Base-by-base conservation (phyloP, 2,113 vertebrate species). In the Etia nguti region DNA sequence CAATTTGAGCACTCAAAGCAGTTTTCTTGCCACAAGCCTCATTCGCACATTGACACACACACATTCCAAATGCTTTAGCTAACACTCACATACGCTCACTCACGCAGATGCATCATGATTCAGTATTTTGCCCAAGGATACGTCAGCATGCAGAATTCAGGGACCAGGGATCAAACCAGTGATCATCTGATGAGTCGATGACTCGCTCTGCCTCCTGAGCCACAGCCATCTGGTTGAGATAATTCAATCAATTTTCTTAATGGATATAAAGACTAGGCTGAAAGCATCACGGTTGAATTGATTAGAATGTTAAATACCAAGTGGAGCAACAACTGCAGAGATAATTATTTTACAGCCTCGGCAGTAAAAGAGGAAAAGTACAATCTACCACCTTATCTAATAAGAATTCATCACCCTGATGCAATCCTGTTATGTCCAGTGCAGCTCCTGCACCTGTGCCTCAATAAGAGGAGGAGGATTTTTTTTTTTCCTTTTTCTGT, bases 271-370 rank as follows among this genome's bases (percentile, higher is more conserved):
- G 24, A 2, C 24, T n/a, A 12, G 43, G 70, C 24, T 20, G 10
- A 50, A 77, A 77, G 43, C 70, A 24, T 77, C 70, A 6, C 0
- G 10, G 24, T 50, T 75, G 70, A 20, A 50, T 77, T 31, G 16
- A 77, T 50, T 77, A 50, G 70, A 29, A 50, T 50, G 16, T 77
- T 77, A 77, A 77, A 77, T 77, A 77, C 46, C 43, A 77, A 50
- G 2, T 48, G 43, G 43, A 75, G 62, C 62, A 65, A 5, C 34
- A 65, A 65, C 41, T 75, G 43, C 43, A 48, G 24, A 75, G 70
- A 48, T 75, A 50, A 50, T 50, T 2, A 75, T 75, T 75, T 75
- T 75, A 75, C 50, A 20, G 24, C 15, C 43, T 31, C 1, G 1
- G 70, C 43, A 75, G 43, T 75, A 75, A 75, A 29, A 29, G 41